phyloP scores from a whole-genome alignment of 2,888 invertebrate genomes.

The Eretmocerus hayati region DNA sequence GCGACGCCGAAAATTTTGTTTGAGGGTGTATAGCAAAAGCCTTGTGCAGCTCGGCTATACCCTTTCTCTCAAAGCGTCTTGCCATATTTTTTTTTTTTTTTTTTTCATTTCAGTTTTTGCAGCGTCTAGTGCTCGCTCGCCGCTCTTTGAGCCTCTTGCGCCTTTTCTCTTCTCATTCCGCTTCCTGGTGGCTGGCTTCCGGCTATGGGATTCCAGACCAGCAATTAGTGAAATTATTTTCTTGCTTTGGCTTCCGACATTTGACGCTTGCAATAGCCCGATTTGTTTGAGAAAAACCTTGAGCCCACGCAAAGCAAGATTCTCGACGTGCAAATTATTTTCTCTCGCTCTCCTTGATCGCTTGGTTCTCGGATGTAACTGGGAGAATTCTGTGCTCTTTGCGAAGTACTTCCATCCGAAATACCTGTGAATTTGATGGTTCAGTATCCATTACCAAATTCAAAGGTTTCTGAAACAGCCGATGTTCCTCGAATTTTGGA shows the following conservation, averaged over 20 bases:
- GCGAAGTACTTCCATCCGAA: too few relatives aligned
- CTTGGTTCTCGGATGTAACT: too few relatives aligned
- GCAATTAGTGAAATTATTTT: conserved; percentile 20
- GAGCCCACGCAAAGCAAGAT: background rate
- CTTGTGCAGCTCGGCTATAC: too few relatives aligned
- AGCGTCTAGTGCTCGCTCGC: conserved; percentile 12
- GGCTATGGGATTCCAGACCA: conserved; percentile 3
- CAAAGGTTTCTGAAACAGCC: too few relatives aligned
- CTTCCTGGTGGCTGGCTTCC: conserved; percentile 1
- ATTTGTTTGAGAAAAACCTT: background rate
- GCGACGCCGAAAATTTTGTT: conserved; percentile 40
- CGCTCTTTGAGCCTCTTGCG: conserved; percentile 7
- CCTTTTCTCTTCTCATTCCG: background rate
- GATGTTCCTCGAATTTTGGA: too few relatives aligned
- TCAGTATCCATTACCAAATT: too few relatives aligned
- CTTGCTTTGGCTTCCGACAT: conserved; percentile 1
- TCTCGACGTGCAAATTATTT: conserved; percentile 10
- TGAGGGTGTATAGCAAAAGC: conserved; percentile 4
- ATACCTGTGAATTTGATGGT: too few relatives aligned
- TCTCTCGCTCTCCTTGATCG: conserved; percentile 3
- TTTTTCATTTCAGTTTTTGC: conserved; percentile 12
- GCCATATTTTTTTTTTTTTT: background rate
- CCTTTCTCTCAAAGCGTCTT: conserved; percentile 1
- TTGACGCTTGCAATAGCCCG: background rate
- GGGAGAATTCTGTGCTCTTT: too few relatives aligned